A percentile compares a stretch with the other conserved stretches of the same genome.
phyloP scores from a whole-genome alignment of 1,140 invertebrate genomes.

The Meloidogyne chitwoodi region DNA sequence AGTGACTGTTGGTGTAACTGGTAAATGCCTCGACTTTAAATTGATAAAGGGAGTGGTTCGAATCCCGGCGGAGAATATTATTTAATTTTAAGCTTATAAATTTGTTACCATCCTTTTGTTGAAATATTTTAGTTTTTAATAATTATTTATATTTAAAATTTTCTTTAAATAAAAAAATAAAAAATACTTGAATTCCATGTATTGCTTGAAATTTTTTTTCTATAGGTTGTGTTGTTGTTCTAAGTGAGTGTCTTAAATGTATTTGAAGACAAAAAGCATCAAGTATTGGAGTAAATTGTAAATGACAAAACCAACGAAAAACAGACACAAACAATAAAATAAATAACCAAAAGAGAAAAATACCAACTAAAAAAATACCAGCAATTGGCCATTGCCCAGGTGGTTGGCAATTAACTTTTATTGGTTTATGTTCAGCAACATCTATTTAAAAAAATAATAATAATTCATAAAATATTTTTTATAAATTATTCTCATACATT shows the following conservation, averaged over 20 bases:
- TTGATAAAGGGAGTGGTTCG: background rate
- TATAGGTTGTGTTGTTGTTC: constrained; percentile 36
- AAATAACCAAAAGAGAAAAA: constrained; percentile 20
- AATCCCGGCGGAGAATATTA: background rate
- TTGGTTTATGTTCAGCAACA: constrained; percentile 36
- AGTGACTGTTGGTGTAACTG: background rate
- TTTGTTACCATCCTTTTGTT: too few species aligned
- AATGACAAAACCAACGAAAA: constrained; percentile 3
- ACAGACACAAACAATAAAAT: constrained; percentile 5
- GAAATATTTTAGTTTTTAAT: too few species aligned
- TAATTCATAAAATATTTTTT: too few species aligned
- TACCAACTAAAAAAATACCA: constrained; percentile 18
- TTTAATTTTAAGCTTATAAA: too few species aligned
- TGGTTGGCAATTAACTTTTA: constrained; percentile 32
- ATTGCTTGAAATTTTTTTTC: constrained; percentile 27
- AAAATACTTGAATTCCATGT: constrained; percentile 36
- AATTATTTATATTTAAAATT: too few species aligned
- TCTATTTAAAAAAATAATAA: constrained; percentile 13
- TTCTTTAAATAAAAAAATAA: background rate
- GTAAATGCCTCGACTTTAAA: background rate
- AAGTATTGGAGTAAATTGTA: constrained; percentile 1
- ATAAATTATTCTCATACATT: too few species aligned
- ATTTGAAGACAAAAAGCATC: constrained; percentile 31
- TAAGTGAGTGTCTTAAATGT: constrained; percentile 31
- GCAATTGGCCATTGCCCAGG: constrained; percentile 29